phyloP scores from a whole-genome alignment of 1,140 invertebrate genomes.

The Temnothorax curvispinosus region DNA sequence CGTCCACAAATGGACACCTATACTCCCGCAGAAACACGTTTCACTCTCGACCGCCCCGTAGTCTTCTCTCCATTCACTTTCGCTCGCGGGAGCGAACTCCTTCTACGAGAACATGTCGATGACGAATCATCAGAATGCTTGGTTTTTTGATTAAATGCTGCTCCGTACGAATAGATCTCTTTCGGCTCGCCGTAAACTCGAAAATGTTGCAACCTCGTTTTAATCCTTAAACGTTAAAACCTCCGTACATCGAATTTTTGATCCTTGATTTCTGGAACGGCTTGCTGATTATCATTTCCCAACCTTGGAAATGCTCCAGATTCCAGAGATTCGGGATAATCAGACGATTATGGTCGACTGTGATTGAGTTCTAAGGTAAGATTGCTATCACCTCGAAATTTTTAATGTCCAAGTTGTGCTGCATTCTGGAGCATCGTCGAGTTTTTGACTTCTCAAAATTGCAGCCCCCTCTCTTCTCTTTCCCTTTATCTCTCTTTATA shows the following conservation, averaged over 20 bases:
- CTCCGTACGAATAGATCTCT: no score
- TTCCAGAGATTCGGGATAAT: not conserved
- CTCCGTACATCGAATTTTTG: not conserved
- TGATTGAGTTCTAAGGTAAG: not conserved
- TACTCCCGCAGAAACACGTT: conserved; percentile 23
- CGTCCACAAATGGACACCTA: conserved; percentile 26
- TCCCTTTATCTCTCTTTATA: not conserved
- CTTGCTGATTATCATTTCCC: not conserved
- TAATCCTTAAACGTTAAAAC: not conserved
- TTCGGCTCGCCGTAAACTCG: not conserved
- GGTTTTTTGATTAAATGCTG: conserved; percentile 44
- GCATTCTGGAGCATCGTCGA: not conserved
- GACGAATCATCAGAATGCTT: not conserved
- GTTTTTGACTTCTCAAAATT: not conserved
- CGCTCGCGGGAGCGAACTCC: conserved; percentile 3
- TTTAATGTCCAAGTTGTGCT: not conserved
- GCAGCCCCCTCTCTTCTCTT: not conserved
- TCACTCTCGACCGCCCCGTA: conserved; percentile 15
- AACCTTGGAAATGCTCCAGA: not conserved
- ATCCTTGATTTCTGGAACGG: not conserved
- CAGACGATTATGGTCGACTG: not conserved
- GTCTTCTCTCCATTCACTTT: conserved; percentile 39
- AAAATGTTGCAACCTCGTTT: no score
- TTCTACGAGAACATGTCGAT: not conserved
- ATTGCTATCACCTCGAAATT: not conserved